phyloP scores from a whole-genome alignment of 2,888 invertebrate species.

The Drosophila vallismaia region DNA sequence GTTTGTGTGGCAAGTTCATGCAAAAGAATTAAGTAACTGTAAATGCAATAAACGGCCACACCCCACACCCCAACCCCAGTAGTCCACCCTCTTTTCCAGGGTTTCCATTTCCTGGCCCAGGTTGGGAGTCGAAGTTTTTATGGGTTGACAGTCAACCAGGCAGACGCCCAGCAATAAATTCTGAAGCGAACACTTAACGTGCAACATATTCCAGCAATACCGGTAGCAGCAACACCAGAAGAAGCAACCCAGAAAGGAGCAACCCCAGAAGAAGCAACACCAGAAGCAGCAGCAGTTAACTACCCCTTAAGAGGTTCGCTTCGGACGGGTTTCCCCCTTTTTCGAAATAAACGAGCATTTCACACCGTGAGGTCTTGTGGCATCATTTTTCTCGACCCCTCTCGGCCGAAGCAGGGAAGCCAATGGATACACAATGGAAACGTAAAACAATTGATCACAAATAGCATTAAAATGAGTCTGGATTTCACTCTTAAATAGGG shows the following conservation, averaged over 20 bases:
- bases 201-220: constrained; percentile 68
- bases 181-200: constrained; percentile 67
- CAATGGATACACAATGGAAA: constrained; percentile 17
- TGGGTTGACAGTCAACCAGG: constrained; percentile 73
- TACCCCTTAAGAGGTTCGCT: constrained; percentile 32
- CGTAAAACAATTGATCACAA: constrained; percentile 1
- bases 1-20: constrained; percentile 74
- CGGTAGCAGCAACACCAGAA: not conserved
- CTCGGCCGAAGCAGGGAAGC: not conserved
- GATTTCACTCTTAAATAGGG: not conserved
- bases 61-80: not conserved
- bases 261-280: too few species aligned
- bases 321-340: constrained; percentile 20
- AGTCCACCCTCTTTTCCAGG: not conserved
- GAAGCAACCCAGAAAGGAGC: not conserved
- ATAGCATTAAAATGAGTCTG: not conserved
- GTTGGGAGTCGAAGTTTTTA: constrained; percentile 58
- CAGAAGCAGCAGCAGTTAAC: constrained; percentile 34
- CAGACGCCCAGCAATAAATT: constrained; percentile 68
- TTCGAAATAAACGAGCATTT: constrained; percentile 73
- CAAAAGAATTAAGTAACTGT: constrained; percentile 75
- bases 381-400: constrained; percentile 63
- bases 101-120: not conserved
- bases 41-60: constrained; percentile 67
- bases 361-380: constrained; percentile 61